phyloP scores from a whole-genome alignment of 2,797 vertebrate genomes.

The Sebastes hubbsi region DNA sequence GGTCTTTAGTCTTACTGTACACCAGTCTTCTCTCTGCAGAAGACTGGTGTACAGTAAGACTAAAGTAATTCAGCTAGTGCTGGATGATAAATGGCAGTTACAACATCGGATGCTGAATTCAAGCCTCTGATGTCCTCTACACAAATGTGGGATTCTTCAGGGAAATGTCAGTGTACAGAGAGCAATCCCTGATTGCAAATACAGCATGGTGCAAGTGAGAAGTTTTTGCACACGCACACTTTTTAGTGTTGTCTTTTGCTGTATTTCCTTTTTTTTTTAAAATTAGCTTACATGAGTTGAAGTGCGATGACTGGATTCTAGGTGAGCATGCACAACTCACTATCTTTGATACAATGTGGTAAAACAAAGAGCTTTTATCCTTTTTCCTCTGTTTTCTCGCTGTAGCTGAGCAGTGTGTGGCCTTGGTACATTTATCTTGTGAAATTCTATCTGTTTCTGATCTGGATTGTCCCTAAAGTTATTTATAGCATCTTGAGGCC shows the following conservation, averaged over 20 bases:
- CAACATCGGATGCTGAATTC: not conserved
- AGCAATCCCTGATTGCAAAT: not conserved
- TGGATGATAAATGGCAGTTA: not conserved
- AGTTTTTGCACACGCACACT: not conserved
- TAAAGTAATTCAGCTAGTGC: not conserved
- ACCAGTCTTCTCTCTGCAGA: not conserved
- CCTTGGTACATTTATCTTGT: not conserved
- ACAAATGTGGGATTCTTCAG: not conserved
- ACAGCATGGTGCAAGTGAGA: not conserved
- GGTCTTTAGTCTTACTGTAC: not conserved
- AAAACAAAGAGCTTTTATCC: not conserved
- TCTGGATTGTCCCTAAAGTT: not conserved
- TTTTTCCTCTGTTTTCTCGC: not conserved
- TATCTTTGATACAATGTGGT: not conserved
- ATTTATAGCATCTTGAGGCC: not conserved
- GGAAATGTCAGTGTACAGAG: not conserved
- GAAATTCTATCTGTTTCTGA: not conserved
- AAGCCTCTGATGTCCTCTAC: not conserved
- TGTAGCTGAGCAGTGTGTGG: not conserved
- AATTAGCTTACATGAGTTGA: not conserved
- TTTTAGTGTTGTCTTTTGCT: not conserved
- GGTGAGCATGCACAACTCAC: not conserved
- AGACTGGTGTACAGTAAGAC: not conserved
- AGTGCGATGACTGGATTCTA: not conserved
- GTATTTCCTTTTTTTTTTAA: not conserved